Evolutionary conservation across 1,140 invertebrate species (phyloP).

Genomic region (Rhagoletis pomonella): DNA sequence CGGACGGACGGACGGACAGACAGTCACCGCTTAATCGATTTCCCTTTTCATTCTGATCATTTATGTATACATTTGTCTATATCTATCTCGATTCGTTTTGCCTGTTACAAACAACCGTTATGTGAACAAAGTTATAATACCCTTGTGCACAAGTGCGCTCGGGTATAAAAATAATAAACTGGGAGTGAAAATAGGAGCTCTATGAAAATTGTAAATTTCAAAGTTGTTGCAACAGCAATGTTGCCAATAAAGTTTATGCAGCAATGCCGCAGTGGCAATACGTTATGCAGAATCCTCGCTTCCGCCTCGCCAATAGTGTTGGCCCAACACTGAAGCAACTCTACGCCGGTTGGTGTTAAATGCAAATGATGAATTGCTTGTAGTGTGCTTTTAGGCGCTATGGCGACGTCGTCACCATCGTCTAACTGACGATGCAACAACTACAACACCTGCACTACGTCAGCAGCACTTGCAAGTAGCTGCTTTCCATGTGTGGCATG

Average conservation of each 20-base stretch:
- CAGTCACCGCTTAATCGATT: no score
- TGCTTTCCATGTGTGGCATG: background rate
- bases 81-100: no score
- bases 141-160: no score
- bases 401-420: background rate
- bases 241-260: constrained; percentile 51
- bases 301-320: background rate
- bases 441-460: background rate
- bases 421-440: no score
- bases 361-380: constrained; percentile 51
- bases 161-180: background rate
- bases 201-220: constrained; percentile 38
- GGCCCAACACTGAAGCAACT: no score
- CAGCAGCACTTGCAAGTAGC: background rate
- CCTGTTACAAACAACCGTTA: no score
- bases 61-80: no score
- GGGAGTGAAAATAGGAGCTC: background rate
- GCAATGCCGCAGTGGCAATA: constrained; percentile 23
- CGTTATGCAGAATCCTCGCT: background rate
- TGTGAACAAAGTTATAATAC: no score
- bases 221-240: constrained; percentile 45
- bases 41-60: no score
- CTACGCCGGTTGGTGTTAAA: constrained; percentile 11
- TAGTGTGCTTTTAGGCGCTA: constrained; percentile 29
- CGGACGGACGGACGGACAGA: no score